These are phyloP conservation scores for Chymomyza procnemis DNA, from an alignment of 2,888 invertebrate species.

Conservation along the genomic window DNA sequence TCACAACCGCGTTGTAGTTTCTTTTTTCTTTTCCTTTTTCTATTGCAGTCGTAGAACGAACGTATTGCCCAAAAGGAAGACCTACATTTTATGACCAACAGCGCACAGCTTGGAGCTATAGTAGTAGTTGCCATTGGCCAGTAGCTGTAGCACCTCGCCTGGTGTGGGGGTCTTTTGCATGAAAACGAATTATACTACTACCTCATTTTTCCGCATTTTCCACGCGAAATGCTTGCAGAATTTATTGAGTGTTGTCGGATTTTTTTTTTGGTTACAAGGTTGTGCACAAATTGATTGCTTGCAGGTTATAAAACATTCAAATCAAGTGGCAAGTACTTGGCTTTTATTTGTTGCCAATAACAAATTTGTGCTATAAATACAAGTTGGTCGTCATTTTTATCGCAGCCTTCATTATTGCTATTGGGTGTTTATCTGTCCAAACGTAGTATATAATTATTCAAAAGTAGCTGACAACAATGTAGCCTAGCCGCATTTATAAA, in stretches of 20 bases:
- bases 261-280: background rate
- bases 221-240: background rate
- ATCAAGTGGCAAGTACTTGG: background rate
- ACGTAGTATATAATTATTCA: background rate
- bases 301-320: background rate
- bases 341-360: background rate
- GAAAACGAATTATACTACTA: conserved; percentile 53
- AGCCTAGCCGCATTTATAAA: conserved; percentile 1
- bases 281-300: background rate
- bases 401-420: background rate
- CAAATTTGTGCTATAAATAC: background rate
- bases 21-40: background rate
- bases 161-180: conserved; percentile 55
- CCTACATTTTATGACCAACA: conserved; percentile 34
- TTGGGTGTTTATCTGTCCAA: background rate
- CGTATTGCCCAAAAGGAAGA: conserved; percentile 42
- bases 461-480: background rate
- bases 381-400: background rate
- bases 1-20: conserved; percentile 13
- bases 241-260: background rate
- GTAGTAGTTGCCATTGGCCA: conserved; percentile 30
- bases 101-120: conserved; percentile 16
- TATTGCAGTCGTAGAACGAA: conserved; percentile 29
- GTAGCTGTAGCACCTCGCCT: conserved; percentile 47
- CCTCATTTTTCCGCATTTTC: too few relatives aligned